phyloP scores from a whole-genome alignment of 2,888 invertebrate genomes.

The Drosophila incognita region DNA sequence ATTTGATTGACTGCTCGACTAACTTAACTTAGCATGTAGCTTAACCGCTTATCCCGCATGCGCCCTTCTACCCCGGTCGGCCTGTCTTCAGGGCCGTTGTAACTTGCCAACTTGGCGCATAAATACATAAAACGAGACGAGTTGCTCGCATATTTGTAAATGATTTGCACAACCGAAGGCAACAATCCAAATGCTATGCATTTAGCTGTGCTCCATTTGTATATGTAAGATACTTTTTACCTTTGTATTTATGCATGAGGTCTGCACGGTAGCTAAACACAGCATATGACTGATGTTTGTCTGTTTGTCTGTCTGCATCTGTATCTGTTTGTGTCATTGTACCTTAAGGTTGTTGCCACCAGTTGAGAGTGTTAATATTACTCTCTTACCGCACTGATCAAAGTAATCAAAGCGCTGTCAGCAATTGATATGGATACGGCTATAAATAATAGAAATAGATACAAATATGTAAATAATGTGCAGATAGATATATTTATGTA shows the following conservation, averaged over 20 bases:
- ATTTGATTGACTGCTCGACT: slow-evolving; percentile 66
- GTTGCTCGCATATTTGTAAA: slow-evolving; percentile 55
- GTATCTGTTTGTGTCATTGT: slow-evolving; percentile 28
- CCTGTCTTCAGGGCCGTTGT: not conserved
- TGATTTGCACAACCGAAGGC: slow-evolving; percentile 64
- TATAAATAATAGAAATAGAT: not conserved
- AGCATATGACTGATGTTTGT: slow-evolving; percentile 3
- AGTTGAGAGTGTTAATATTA: slow-evolving; percentile 26
- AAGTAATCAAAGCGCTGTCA: slow-evolving; percentile 23
- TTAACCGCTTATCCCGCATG: not conserved
- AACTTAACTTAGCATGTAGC: slow-evolving; percentile 45
- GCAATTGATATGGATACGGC: slow-evolving; percentile 11
- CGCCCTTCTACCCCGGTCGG: not conserved
- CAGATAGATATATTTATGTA: not conserved
- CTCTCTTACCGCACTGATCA: slow-evolving; percentile 24
- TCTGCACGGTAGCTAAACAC: slow-evolving; percentile 26
- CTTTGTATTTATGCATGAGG: slow-evolving; percentile 57
- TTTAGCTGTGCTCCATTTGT: slow-evolving; percentile 27
- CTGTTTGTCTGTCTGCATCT: not conserved
- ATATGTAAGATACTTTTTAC: slow-evolving; percentile 42
- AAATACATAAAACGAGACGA: slow-evolving; percentile 67
- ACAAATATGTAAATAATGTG: not conserved
- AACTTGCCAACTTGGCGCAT: slow-evolving; percentile 43
- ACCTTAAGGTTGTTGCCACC: slow-evolving; percentile 36
- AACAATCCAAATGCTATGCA: slow-evolving; percentile 29